Base-by-base conservation (phyloP, 2,888 invertebrate genomes). In the Petrophora chlorosata region DNA sequence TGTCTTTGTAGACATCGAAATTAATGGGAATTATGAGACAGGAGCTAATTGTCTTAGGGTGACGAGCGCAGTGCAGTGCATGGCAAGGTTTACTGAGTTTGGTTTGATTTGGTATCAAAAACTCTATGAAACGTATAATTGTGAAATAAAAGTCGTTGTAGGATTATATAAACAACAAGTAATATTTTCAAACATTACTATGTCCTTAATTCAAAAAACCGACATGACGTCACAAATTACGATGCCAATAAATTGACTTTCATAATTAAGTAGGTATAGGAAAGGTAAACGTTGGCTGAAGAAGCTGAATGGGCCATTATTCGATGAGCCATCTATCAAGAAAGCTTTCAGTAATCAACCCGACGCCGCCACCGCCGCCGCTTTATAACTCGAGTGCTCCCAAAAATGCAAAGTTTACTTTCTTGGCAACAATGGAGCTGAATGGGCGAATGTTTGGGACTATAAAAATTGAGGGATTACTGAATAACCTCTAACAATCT, bases 291-390 rank as follows among this genome's bases (percentile, higher is more conserved):
- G 47, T 46, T 40, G 23, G 50, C 50, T 23, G 15, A 41, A 53
- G 47, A 61, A 75, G 73, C 64, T 69, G 70, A 78, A 76, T 76
- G 68, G 71, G 59, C 78, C 77, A 83, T 86, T 85, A 85, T 80
- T 84, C 74, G 73, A 72, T 75, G 78, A 79, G 72, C 69, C 75
- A 82, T 85, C 80, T 80, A 82, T 85, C 85, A 83, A 75, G 68
- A 59, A 57, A 65, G 78, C 77, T 77, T 80, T 80, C 76, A 65
- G 69, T 82, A 82, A 85, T 83, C 79, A 82, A 76, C 61, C 51
- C 40, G 12, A 22, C 25, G 28, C 67, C n/a, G n/a, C n/a, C n/a
- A n/a, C n/a, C n/a, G n/a, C n/a, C n/a, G n/a, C n/a, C n/a, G 35
- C 53, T 51, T 49, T 49, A 48, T 33, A 51, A 38, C 45, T 46